Evolutionary conservation across 2,888 invertebrate species (phyloP), one percentile per base, ranked within the genome.

Genomic region (Dynastes hyllus): DNA sequence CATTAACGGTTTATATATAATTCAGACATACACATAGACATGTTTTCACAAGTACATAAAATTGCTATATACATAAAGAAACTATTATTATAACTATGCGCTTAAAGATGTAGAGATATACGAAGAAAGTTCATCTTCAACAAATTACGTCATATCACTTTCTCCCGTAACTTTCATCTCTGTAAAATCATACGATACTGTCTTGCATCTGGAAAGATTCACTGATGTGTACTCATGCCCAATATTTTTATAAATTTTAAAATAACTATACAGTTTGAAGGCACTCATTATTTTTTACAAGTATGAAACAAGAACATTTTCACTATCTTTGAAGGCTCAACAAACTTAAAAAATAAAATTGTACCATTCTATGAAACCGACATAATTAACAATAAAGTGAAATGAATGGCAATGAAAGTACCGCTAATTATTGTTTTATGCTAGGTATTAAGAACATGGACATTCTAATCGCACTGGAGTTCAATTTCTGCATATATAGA

Each of bases 391-490:
- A 58, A 63, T 40, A 16, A 73, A 73, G 58, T 73, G 73, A 58
- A 73, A 45, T 29, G 73, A 9, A 40, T 73, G 73, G 73, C 58
- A 73, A 73, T 73, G 73, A 73, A 73, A 73, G 73, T 73, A 73
- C 40, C 37, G 16, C 22, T 73, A 70, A 70, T 70, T 73, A 55
- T 58, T 58, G 37, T 58, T 73, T 58, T 58, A 40, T 22, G 22
- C 22, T 58, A 58, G 32, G 40, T 40, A 58, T 71, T 55, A 53
- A 58, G 37, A 73, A 40, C 58, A 22, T 32, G 16, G 11, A 58
- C 55, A 69, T 69, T 69, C 51, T 51, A 69, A 51, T 69, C 6
- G 51, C 16, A 13, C n/a, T 22, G 13, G 22, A 69, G 32, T 66
- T n/a, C 40, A 9, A n/a, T 16, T 66, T 66, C 29, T 37, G 4